Conservation (phyloP, 2,888 invertebrate species). For the Drosophila atroscutellata region DNA sequence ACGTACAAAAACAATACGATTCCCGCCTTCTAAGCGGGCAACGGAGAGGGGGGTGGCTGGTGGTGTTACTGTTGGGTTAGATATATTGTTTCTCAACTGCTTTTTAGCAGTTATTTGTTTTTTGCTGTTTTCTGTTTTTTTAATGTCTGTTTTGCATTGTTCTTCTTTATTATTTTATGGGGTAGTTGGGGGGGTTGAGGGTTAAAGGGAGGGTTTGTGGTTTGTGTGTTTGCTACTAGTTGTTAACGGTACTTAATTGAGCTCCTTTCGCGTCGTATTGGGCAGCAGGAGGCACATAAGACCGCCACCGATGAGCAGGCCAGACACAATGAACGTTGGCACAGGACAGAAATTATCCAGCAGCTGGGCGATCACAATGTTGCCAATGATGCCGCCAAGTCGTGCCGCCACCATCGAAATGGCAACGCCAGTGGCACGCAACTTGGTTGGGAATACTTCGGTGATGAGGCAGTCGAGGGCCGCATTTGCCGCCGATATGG, state of each 20-base stretch:
- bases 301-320: slow-evolving; percentile 93
- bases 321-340: slow-evolving; percentile 96
- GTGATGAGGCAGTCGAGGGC: slow-evolving; percentile 96
- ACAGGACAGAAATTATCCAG: slow-evolving; percentile 95
- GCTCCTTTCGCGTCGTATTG: slow-evolving; percentile 93
- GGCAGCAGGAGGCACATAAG: slow-evolving; percentile 94
- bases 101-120: background rate
- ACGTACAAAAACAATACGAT: slow-evolving; percentile 31
- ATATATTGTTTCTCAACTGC: slow-evolving; percentile 2
- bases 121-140: slow-evolving; percentile 1
- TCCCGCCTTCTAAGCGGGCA: slow-evolving; percentile 5
- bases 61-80: background rate
- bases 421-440: slow-evolving; percentile 95
- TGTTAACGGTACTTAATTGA: slow-evolving; percentile 73
- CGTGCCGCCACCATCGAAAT: slow-evolving; percentile 95
- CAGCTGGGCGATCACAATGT: slow-evolving; percentile 93
- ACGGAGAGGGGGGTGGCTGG: background rate
- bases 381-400: slow-evolving; percentile 92
- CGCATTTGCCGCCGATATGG: slow-evolving; percentile 95
- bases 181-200: background rate
- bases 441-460: slow-evolving; percentile 96
- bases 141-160: background rate
- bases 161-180: background rate
- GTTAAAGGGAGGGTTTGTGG: background rate
- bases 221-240: background rate